Base-by-base conservation (phyloP, 2,113 vertebrate species). In the Orycteropus afer region DNA sequence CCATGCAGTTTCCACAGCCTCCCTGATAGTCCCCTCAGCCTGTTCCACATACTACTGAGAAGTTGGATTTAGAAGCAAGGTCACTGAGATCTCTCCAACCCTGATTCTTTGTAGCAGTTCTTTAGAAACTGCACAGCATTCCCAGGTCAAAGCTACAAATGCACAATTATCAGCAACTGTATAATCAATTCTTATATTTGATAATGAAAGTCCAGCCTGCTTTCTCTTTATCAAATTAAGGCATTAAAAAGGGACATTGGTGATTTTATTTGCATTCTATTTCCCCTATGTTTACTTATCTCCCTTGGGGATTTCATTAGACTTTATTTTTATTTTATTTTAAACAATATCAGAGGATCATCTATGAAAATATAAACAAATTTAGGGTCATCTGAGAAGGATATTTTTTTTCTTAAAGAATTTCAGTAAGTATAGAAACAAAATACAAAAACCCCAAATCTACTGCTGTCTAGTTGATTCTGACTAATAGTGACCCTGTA, bases 1-100 rank as follows among this genome's bases (percentile, higher is more conserved):
- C 96, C 97, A 96, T 81, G 92, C 49, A 80, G 95, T n/a, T 69
- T 71, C 37, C 37, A n/a, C 37, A 23, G 69, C 37, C 69, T n/a
- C 32, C 34, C 65, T n/a, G 59, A 27, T 29, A n/a, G 34, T n/a
- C 18, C 47, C 34, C 47, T 69, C 63, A 40, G 25, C 34, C 2
- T 85, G 49, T 47, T 91, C 87, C 42, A 15, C 42, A 22, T 40
- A 65, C 51, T 97, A 93, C 80, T 96, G 74, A 95, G 93, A 96
- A 93, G 67, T 89, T 86, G 89, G 84, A 32, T 89, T 86, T 96
- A 69, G 71, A 95, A 51, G 76, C 51, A 84, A 89, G 86, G 84
- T 89, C 76, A 79, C 0, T 27, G 83, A 91, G 84, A 76, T 95
- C 51, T 89, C 69, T 83, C 76, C 37, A 90, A 76, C 27, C 51